phyloP scores from a whole-genome alignment of 2,113 vertebrate species.

The Tichodroma muraria region DNA sequence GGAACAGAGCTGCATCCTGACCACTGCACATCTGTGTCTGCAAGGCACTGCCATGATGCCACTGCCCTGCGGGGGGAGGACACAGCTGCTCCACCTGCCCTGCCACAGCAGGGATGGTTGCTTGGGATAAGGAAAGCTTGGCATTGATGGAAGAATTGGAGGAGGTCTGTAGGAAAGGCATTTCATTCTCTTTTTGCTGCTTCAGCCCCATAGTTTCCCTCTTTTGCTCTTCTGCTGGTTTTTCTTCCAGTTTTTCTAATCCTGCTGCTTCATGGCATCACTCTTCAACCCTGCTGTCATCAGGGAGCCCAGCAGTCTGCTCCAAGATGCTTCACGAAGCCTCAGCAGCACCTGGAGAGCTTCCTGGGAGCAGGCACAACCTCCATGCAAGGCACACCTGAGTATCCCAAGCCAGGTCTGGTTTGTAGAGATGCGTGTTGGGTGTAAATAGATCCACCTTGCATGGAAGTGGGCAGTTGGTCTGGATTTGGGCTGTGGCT shows the following conservation, averaged over 20 bases:
- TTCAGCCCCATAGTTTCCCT: neutral
- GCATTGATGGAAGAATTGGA: neutral
- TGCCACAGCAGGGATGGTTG: fast-evolving
- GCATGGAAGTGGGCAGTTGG: neutral
- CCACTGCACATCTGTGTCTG: neutral
- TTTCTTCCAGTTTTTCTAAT: neutral
- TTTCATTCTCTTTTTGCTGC: neutral
- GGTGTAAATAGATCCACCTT: neutral
- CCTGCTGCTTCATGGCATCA: neutral
- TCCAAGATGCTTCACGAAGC: neutral
- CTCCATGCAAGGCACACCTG: fast-evolving
- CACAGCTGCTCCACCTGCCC: neutral
- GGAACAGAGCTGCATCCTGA: neutral
- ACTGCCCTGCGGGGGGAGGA: neutral
- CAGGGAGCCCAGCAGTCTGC: neutral
- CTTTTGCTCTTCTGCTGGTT: neutral
- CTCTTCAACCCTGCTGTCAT: neutral
- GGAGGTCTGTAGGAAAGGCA: neutral
- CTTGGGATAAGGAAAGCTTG: fast-evolving
- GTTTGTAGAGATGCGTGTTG: fast-evolving
- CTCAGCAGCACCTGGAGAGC: neutral
- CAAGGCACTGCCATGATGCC: neutral
- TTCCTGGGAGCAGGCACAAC: neutral
- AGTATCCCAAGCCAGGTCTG: neutral
- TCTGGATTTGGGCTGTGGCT: neutral